Percentiles rank a stretch among this genome's conserved stretches.
Evolutionary conservation across 2,113 vertebrate species (phyloP).

Genomic region (Cercopithecus mona): DNA sequence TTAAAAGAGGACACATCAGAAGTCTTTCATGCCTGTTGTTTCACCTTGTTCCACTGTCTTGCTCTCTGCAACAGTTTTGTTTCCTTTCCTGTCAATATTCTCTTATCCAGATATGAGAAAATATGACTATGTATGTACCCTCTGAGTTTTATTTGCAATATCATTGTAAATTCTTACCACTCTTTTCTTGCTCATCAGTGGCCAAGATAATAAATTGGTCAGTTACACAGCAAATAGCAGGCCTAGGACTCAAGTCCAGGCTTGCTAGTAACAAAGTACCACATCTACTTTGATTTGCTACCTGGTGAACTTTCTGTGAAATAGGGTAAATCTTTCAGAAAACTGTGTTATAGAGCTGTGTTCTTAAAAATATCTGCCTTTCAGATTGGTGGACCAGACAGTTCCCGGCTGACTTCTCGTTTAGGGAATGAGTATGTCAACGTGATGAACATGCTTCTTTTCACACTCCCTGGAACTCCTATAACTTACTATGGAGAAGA

Average conservation of each 20-base stretch:
- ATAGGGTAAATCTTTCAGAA: not conserved
- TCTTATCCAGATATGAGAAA: not conserved
- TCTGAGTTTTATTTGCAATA: not conserved
- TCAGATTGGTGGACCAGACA: constrained; percentile 92
- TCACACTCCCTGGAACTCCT: constrained; percentile 96
- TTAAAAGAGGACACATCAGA: not conserved
- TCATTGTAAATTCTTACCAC: not conserved
- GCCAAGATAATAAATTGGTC: not conserved
- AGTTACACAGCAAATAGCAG: not conserved
- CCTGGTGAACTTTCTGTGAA: not conserved
- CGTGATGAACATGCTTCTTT: constrained; percentile 94
- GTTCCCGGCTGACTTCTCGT: constrained; percentile 89
- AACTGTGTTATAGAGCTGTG: not conserved
- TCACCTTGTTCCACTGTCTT: not conserved
- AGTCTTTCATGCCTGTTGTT: not conserved
- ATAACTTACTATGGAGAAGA: constrained; percentile 98
- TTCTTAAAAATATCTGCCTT: constrained; percentile 31
- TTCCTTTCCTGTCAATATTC: constrained; percentile 8
- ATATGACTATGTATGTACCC: not conserved
- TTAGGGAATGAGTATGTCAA: constrained; percentile 86
- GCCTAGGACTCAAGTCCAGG: not conserved
- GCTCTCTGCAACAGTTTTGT: not conserved
- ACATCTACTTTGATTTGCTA: not conserved
- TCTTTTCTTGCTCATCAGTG: not conserved
- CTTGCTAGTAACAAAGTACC: not conserved